phyloP scores from a whole-genome alignment of 2,888 invertebrate species.

The Bruchidius siliquastri region DNA sequence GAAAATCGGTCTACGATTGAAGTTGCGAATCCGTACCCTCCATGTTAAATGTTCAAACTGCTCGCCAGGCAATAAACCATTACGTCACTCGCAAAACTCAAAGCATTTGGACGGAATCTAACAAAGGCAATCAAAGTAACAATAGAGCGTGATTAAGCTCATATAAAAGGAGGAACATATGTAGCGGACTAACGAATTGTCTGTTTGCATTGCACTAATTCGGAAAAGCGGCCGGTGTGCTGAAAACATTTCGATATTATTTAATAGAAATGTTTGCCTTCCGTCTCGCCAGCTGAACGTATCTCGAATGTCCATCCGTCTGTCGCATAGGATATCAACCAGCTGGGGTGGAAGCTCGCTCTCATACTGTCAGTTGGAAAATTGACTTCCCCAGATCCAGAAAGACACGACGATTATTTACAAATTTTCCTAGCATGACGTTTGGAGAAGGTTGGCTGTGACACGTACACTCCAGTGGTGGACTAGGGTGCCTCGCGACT shows the following conservation, averaged over 20 bases:
- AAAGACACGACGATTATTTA: neutral
- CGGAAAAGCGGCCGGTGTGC: neutral
- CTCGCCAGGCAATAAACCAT: too few relatives aligned
- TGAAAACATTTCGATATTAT: neutral
- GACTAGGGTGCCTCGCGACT: too few relatives aligned
- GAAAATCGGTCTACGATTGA: too few relatives aligned
- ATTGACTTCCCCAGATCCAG: neutral
- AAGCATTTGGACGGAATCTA: neutral
- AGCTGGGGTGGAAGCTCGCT: neutral
- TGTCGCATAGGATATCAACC: neutral
- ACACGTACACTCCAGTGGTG: neutral
- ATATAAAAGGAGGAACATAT: neutral
- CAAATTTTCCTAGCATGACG: neutral
- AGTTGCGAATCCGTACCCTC: too few relatives aligned
- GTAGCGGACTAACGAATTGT: neutral
- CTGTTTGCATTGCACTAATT: neutral
- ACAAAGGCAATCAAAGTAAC: neutral
- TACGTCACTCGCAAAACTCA: too few relatives aligned
- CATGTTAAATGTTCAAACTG: too few relatives aligned
- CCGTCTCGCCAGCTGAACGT: neutral
- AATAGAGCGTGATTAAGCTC: neutral
- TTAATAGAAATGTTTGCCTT: neutral
- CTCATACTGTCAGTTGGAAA: constrained; percentile 1
- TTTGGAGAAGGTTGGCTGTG: neutral
- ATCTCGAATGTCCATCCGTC: neutral